A percentile compares a stretch with the other conserved stretches of the same genome.
These are phyloP conservation scores for Champsocephalus esox DNA, from an alignment of 2,797 vertebrate genomes.

Conservation along the genomic window DNA sequence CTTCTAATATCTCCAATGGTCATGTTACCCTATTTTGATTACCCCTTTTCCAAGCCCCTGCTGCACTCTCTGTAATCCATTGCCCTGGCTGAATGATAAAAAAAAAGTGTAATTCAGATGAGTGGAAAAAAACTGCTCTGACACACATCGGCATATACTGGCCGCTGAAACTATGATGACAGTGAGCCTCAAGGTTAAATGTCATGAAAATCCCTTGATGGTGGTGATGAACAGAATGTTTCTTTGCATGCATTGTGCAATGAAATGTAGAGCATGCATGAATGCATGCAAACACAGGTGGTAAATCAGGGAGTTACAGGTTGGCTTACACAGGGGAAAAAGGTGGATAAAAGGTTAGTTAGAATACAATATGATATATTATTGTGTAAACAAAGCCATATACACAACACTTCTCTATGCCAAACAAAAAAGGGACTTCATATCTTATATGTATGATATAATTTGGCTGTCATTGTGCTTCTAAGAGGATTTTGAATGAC, in stretches of 20 bases:
- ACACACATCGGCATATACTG: slow-evolving; percentile 71
- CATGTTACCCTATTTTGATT: slow-evolving; percentile 87
- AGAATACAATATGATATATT: slow-evolving; percentile 3
- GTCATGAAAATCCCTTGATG: slow-evolving; percentile 71
- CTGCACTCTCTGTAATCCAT: slow-evolving; percentile 79
- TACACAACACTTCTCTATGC: slow-evolving; percentile 12
- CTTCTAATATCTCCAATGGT: slow-evolving; percentile 84
- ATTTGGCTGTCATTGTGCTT: slow-evolving; percentile 28
- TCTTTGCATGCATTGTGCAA: slow-evolving; percentile 35
- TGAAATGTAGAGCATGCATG: slow-evolving; percentile 30
- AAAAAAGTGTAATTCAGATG: slow-evolving; percentile 82
- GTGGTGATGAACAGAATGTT: slow-evolving; percentile 52
- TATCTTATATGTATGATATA: slow-evolving; percentile 41
- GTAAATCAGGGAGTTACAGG: slow-evolving; percentile 47
- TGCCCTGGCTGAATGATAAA: slow-evolving; percentile 72
- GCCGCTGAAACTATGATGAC: slow-evolving; percentile 72
- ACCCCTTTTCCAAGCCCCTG: slow-evolving; percentile 80
- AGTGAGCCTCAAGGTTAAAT: slow-evolving; percentile 78
- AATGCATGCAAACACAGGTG: slow-evolving; percentile 5
- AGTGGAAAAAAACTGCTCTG: slow-evolving; percentile 71
- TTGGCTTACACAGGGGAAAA: slow-evolving; percentile 23
- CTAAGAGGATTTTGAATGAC: slow-evolving; percentile 47
- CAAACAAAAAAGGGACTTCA: slow-evolving; percentile 36
- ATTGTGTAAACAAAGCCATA: slow-evolving; percentile 6
- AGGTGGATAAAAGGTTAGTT: slow-evolving; percentile 4